Evolutionary conservation across 2,888 invertebrate species (phyloP), one percentile per base, ranked within the genome.

Genomic region (Lasioglossum pauxillum): DNA sequence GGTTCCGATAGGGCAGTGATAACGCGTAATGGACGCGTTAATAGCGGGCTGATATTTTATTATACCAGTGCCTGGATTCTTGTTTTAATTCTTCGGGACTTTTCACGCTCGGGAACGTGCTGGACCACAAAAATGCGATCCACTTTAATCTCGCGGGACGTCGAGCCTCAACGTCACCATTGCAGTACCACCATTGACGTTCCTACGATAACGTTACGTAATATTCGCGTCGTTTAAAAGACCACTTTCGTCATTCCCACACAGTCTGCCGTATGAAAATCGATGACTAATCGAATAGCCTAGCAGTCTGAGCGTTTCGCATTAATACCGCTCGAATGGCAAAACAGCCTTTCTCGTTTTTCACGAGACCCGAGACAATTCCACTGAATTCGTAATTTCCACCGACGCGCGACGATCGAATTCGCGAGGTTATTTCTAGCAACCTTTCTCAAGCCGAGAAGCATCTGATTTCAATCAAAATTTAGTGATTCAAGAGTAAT

Each of bases 161-260:
- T 75, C 67, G 7, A 71, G 23, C n/a, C 57, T 72, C 60, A 35
- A 46, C 46, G 60, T 64, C 73, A 23, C 73, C 31, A 46, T 31
- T 38, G 41, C 77, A 64, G 73, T 80, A 75, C 74, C 38, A 77
- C 41, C 75, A 31, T 67, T 73, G 69, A 83, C 83, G 80, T 81
- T 83, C 79, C 75, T 44, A 44, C 75, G 72, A 78, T 75, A 77
- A 78, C 27, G 67, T 88, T 88, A 78, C 83, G 83, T 80, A 88
- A 88, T 5, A 12, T 69, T 67, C 49, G 31, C n/a, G 69, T 82
- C 41, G 67, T 85, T 83, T 82, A 72, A 86, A 80, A 80, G 72
- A 82, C 83, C 78, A 83, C 88, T 88, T 88, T 88, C 88, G 83
- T 88, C 83, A 88, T 88, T 88, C 88, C 88, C 88, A 88, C 88